These are phyloP conservation scores for Thalpophila matura DNA, from an alignment of 2,888 invertebrate genomes.

Conservation along the genomic window DNA sequence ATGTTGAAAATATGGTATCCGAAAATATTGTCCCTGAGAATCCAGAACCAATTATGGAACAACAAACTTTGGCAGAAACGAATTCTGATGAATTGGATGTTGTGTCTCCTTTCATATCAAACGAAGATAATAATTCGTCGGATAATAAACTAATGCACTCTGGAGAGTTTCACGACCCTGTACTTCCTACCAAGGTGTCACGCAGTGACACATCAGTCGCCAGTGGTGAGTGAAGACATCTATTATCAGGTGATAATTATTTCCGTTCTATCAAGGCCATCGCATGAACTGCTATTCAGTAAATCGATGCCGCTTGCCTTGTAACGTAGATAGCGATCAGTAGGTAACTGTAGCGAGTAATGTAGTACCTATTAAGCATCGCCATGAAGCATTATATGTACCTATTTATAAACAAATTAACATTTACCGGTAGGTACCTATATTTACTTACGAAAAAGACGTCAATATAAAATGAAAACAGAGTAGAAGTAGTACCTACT, in stretches of 20 bases:
- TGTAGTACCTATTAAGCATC: conserved; percentile 25
- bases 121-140: conserved; percentile 53
- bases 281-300: conserved; percentile 84
- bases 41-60: conserved; percentile 43
- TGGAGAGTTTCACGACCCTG: conserved; percentile 90
- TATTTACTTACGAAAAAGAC: background rate
- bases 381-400: conserved; percentile 5
- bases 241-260: conserved; percentile 89
- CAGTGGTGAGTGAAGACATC: conserved; percentile 91
- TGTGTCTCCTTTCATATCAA: conserved; percentile 75
- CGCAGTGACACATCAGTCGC: conserved; percentile 85
- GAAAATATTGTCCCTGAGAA: conserved; percentile 34
- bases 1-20: conserved; percentile 6
- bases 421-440: too few relatives aligned
- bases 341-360: conserved; percentile 46
- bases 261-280: conserved; percentile 86
- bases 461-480: conserved; percentile 3
- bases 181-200: conserved; percentile 85
- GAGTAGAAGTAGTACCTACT: conserved; percentile 21
- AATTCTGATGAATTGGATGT: conserved; percentile 85
- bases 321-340: conserved; percentile 54
- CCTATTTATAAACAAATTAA: background rate
- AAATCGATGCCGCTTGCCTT: conserved; percentile 67
- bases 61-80: conserved; percentile 63
- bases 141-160: conserved; percentile 81